Percentiles rank a stretch among this genome's conserved stretches.
phyloP scores from a whole-genome alignment of 2,113 vertebrate species.

The Neotoma lepida region DNA sequence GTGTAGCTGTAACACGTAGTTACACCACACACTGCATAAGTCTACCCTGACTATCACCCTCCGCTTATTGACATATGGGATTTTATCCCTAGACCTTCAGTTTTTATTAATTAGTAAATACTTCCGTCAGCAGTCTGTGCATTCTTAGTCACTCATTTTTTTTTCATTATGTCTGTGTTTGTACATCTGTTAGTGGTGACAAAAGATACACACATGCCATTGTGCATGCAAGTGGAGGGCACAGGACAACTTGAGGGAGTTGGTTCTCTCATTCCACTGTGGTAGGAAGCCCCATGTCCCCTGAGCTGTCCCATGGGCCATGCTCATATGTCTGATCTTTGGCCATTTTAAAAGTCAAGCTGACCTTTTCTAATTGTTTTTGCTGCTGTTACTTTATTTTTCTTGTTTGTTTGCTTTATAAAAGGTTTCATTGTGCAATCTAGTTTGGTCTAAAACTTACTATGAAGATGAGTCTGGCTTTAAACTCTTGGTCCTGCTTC shows the following conservation, averaged over 20 bases:
- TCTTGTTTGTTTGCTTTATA: background rate
- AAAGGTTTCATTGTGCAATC: background rate
- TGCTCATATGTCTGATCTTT: background rate
- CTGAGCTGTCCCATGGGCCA: background rate
- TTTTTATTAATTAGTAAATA: background rate
- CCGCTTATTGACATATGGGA: background rate
- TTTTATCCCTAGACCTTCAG: background rate
- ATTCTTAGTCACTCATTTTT: background rate
- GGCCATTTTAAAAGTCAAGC: background rate
- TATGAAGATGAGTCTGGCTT: background rate
- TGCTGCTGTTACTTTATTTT: background rate
- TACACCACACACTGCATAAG: too few relatives aligned
- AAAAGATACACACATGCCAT: too few relatives aligned
- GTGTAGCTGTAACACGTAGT: background rate
- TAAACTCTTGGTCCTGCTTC: background rate
- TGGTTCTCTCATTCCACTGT: background rate
- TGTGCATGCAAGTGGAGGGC: background rate
- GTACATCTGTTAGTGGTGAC: background rate
- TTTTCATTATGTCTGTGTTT: background rate
- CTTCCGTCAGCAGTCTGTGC: background rate
- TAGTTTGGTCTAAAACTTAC: background rate
- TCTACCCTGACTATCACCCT: background rate
- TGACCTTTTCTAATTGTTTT: background rate
- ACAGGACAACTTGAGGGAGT: background rate
- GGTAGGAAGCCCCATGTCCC: background rate